phyloP scores from a whole-genome alignment of 2,888 invertebrate species.

The Acanthosepion esculentum region DNA sequence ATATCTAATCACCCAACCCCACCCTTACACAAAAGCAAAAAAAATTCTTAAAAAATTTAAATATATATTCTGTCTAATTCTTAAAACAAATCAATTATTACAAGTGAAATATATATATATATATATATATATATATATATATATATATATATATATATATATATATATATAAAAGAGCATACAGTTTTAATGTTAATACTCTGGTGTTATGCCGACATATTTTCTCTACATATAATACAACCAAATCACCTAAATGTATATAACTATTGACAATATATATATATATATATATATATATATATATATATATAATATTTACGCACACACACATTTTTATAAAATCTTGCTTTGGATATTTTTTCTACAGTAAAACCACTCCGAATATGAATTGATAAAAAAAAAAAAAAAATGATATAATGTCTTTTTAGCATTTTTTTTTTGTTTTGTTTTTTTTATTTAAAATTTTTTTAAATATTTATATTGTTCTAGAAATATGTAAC shows the following conservation, averaged over 20 bases:
- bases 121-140: not conserved
- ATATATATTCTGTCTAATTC: not conserved
- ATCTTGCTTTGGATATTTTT: conserved; percentile 14
- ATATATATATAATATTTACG: not conserved
- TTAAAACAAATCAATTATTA: not conserved
- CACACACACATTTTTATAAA: not conserved
- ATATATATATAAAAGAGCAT: conserved; percentile 6
- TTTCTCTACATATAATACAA: not conserved
- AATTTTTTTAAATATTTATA: conserved; percentile 10
- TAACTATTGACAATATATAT: not conserved
- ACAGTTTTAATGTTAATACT: not conserved
- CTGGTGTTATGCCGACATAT: not conserved
- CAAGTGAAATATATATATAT: not conserved
- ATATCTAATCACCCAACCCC: not conserved
- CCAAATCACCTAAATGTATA: not conserved
- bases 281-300: not conserved
- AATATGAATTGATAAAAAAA: not conserved
- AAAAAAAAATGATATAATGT: not conserved
- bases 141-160: not conserved
- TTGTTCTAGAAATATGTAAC: not conserved
- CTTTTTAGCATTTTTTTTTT: not conserved
- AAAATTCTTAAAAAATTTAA: not conserved
- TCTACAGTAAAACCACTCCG: conserved; percentile 33
- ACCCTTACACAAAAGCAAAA: not conserved
- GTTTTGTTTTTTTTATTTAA: not conserved